Percentiles rank a stretch among this genome's conserved stretches.
These are phyloP conservation scores for Ferdinandea cuprea DNA, from an alignment of 2,888 invertebrate species.

Conservation along the genomic window DNA sequence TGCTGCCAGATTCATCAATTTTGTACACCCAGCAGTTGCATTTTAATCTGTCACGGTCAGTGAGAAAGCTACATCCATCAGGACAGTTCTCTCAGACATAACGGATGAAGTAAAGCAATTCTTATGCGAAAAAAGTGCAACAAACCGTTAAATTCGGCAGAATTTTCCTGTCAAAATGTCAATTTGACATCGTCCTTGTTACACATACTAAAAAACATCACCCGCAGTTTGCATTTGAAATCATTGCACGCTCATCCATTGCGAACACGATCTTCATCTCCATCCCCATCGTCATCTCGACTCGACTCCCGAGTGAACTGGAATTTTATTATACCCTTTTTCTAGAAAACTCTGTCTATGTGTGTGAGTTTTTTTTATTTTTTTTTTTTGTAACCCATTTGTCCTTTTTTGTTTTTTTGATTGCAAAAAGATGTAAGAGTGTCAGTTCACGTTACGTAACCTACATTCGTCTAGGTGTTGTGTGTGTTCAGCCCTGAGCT, in stretches of 20 bases:
- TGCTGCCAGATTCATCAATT: constrained; percentile 7
- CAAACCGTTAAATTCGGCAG: constrained; percentile 49
- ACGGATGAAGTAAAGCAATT: background rate
- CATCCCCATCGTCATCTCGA: background rate
- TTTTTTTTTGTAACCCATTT: background rate
- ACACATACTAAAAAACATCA: constrained; percentile 58
- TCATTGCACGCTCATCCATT: constrained; percentile 25
- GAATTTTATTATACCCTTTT: constrained; percentile 57
- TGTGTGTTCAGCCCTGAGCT: constrained; percentile 52
- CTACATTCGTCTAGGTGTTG: constrained; percentile 46
- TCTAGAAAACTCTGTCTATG: constrained; percentile 38
- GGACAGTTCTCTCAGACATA: constrained; percentile 7
- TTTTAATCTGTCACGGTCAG: constrained; percentile 10
- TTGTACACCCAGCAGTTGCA: background rate
- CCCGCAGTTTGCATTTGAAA: constrained; percentile 29
- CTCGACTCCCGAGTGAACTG: constrained; percentile 20
- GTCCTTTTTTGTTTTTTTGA: too few species aligned
- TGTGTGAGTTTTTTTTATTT: background rate
- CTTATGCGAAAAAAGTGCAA: constrained; percentile 47
- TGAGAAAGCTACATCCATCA: constrained; percentile 18
- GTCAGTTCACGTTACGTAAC: constrained; percentile 61
- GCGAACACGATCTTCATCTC: constrained; percentile 6
- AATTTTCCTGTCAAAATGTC: constrained; percentile 66
- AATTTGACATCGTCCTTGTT: constrained; percentile 62
- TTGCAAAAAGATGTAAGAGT: constrained; percentile 14